Conservation (phyloP, 2,888 invertebrate genomes). For the Phortica okadai region DNA sequence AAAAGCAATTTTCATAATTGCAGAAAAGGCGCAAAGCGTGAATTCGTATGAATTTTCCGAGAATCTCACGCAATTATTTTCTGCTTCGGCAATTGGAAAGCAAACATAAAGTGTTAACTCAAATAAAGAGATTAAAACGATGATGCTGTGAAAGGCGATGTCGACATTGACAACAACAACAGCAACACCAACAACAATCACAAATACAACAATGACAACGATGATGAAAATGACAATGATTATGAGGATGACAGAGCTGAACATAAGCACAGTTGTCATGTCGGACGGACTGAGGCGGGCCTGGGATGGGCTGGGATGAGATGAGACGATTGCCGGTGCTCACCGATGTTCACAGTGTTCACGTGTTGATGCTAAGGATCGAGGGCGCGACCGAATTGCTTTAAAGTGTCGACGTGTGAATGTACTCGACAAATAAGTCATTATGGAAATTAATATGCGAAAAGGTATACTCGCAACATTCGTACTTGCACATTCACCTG, state of each 20-base stretch:
- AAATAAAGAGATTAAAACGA: constrained; percentile 20
- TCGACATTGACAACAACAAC: no score
- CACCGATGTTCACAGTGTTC: neutral
- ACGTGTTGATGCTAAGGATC: neutral
- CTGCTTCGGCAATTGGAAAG: constrained; percentile 59
- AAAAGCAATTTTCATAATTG: constrained; percentile 25
- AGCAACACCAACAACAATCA: no score
- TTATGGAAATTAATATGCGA: constrained; percentile 29
- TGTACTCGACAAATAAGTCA: constrained; percentile 29
- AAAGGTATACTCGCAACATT: neutral
- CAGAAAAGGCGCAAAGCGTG: constrained; percentile 3
- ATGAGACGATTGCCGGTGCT: neutral
- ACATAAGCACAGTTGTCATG: neutral
- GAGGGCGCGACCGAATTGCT: neutral
- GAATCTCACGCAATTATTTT: constrained; percentile 45
- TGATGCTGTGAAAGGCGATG: neutral
- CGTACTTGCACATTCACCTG: neutral
- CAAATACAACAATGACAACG: no score
- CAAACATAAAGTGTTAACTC: constrained; percentile 35
- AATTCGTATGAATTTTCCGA: constrained; percentile 30
- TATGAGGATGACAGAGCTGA: neutral
- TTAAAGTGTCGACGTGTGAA: constrained; percentile 22
- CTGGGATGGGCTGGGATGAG: neutral
- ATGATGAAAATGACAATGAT: neutral
- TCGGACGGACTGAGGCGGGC: neutral